These are phyloP conservation scores for Astyanax mexicanus DNA, from an alignment of 2,797 vertebrate genomes.

Conservation along the genomic window DNA sequence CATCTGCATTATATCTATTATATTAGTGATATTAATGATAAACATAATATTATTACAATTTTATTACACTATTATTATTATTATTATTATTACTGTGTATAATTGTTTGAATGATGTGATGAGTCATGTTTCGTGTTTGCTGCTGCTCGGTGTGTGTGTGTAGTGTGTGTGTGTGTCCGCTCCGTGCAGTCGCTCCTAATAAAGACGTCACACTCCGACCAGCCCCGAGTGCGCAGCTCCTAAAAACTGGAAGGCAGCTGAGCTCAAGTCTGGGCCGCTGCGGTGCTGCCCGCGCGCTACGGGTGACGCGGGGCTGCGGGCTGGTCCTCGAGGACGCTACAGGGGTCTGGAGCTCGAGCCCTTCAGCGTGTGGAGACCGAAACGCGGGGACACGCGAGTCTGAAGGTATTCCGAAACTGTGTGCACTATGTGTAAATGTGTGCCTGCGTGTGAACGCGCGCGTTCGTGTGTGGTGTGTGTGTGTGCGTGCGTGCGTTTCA, in stretches of 20 bases:
- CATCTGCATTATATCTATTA: no score
- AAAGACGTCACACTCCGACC: conserved; percentile 79
- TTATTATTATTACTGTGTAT: not conserved
- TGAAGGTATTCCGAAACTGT: conserved; percentile 48
- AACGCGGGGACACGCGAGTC: conserved; percentile 41
- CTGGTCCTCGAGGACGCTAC: no score
- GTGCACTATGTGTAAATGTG: not conserved
- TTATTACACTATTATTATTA: not conserved
- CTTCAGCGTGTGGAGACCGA: conserved; percentile 24
- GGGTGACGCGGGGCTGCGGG: no score
- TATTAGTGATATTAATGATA: no score
- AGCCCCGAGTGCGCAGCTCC: conserved; percentile 80
- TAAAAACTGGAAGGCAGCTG: not conserved
- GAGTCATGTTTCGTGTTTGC: conserved; percentile 13
- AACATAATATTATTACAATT: no score
- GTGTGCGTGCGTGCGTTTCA: not conserved
- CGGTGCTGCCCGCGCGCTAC: not conserved
- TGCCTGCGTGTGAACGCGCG: not conserved
- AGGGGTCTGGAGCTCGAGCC: conserved; percentile 16
- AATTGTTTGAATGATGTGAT: not conserved
- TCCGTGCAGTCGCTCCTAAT: conserved; percentile 67
- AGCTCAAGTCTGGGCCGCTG: conserved; percentile 4
- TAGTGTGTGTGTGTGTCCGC: not conserved
- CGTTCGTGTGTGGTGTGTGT: no score
- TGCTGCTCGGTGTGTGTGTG: not conserved